These are phyloP conservation scores for Fragum fragum DNA, from an alignment of 2,888 invertebrate species.

Conservation along the genomic window DNA sequence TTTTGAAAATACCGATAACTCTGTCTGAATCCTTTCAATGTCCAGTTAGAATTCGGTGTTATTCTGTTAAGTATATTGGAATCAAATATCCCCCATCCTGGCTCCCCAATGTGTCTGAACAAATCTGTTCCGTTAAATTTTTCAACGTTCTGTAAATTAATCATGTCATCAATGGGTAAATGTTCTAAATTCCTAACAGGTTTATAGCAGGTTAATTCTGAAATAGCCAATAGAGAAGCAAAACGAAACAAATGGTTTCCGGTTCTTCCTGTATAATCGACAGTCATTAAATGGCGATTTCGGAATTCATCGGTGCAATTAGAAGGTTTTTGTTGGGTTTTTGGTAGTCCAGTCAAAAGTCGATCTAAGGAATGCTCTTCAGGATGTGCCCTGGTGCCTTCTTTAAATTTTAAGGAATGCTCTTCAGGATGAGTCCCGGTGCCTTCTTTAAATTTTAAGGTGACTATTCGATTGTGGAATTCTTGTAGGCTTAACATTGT, in stretches of 20 bases:
- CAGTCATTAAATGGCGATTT: constrained; percentile 1
- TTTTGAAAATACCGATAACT: constrained; percentile 13
- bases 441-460: no score
- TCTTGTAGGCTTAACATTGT: no score
- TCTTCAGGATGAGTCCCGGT: no score
- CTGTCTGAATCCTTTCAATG: constrained; percentile 3
- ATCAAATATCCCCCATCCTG: background rate
- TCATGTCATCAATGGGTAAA: background rate
- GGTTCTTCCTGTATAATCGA: background rate
- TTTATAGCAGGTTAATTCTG: background rate
- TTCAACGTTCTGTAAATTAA: background rate
- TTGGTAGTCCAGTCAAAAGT: no score
- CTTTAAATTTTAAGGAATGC: no score
- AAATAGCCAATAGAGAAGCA: background rate
- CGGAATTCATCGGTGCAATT: constrained; percentile 1
- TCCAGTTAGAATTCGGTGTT: constrained; percentile 5
- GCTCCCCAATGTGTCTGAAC: background rate
- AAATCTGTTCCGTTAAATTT: background rate
- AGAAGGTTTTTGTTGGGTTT: background rate
- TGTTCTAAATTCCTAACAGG: background rate
- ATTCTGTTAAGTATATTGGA: background rate
- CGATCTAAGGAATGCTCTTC: no score
- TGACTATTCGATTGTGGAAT: no score
- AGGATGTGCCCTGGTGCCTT: no score
- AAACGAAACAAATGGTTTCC: constrained; percentile 12